These are phyloP conservation scores for Limonius californicus DNA, from an alignment of 1,140 invertebrate genomes.

Conservation along the genomic window DNA sequence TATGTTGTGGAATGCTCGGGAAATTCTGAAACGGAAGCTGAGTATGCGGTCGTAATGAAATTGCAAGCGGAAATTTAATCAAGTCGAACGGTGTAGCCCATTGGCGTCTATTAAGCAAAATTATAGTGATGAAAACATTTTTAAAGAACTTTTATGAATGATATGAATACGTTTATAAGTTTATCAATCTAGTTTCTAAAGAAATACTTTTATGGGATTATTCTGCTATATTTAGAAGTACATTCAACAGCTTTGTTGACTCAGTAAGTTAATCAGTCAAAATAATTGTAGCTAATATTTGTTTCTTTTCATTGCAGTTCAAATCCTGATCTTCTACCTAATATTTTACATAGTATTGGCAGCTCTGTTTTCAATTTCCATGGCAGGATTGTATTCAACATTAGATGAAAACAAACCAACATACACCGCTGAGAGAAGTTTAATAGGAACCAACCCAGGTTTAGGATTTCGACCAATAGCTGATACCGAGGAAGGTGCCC, in stretches of 20 bases:
- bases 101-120: neutral
- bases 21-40: too few relatives aligned
- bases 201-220: neutral
- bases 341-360: constrained; percentile 78
- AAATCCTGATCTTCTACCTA: constrained; percentile 77
- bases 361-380: constrained; percentile 75
- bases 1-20: too few relatives aligned
- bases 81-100: too few relatives aligned
- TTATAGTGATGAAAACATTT: neutral
- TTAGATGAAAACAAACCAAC: constrained; percentile 66
- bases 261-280: too few relatives aligned
- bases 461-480: constrained; percentile 85
- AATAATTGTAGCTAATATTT: too few relatives aligned
- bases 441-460: constrained; percentile 87
- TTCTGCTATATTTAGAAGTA: too few relatives aligned
- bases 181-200: neutral
- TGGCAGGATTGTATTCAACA: constrained; percentile 72
- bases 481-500: constrained; percentile 69
- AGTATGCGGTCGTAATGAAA: too few relatives aligned
- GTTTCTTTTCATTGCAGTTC: constrained; percentile 53
- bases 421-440: constrained; percentile 66
- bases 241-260: too few relatives aligned
- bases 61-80: too few relatives aligned
- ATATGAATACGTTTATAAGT: too few relatives aligned
- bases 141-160: neutral